A percentile compares a stretch with the other conserved stretches of the same genome.
These are phyloP conservation scores for Rynchops niger DNA, from an alignment of 2,113 vertebrate genomes.

Conservation along the genomic window DNA sequence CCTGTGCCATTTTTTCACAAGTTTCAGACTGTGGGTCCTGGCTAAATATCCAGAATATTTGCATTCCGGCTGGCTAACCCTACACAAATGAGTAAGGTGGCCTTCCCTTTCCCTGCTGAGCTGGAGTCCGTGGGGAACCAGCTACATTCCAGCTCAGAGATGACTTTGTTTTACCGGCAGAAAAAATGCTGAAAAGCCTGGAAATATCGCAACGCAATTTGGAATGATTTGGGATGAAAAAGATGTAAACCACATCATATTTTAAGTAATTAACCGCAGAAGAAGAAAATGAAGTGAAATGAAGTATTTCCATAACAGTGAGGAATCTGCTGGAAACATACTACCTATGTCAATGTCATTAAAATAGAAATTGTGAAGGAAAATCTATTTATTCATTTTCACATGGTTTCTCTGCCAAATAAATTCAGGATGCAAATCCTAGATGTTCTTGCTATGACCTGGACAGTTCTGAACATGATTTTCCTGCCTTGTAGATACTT, in stretches of 20 bases:
- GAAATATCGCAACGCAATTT: background rate
- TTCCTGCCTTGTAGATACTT: background rate
- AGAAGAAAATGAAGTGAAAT: background rate
- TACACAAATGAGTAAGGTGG: background rate
- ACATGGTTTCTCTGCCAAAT: background rate
- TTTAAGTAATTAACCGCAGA: background rate
- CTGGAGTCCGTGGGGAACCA: background rate
- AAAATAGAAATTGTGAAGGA: background rate
- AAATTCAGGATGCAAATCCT: background rate
- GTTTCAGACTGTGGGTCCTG: background rate
- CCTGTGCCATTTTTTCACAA: background rate
- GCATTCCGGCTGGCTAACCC: background rate
- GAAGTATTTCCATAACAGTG: background rate
- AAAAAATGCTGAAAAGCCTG: conserved; percentile 1
- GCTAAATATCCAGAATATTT: background rate
- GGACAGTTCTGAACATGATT: background rate
- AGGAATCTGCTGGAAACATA: background rate
- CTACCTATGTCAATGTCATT: background rate
- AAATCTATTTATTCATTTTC: background rate
- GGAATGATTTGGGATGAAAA: background rate
- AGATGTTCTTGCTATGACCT: background rate
- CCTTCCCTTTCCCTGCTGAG: background rate
- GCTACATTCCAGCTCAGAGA: background rate
- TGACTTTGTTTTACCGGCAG: background rate
- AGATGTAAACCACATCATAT: background rate